A percentile compares a stretch with the other conserved stretches of the same genome.
phyloP scores from a whole-genome alignment of 1,140 invertebrate genomes.

The Yoshiicerus persimilis region DNA sequence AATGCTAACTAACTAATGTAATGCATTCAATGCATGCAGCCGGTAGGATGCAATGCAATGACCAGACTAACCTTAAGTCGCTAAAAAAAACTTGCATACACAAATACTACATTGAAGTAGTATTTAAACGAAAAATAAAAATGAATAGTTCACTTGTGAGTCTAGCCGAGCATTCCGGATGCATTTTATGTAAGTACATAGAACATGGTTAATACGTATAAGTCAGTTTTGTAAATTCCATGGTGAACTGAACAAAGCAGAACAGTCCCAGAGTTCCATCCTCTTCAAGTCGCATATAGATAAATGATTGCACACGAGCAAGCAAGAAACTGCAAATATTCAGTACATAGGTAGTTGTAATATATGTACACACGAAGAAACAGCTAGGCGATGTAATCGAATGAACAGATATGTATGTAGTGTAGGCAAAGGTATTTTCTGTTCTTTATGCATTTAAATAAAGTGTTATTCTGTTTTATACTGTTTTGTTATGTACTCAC shows the following conservation, averaged over 20 bases:
- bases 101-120: neutral
- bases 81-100: neutral
- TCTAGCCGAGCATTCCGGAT: neutral
- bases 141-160: neutral
- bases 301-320: conserved; percentile 13
- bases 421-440: neutral
- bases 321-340: neutral
- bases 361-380: neutral
- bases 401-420: neutral
- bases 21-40: neutral
- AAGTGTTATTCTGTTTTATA: neutral
- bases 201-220: neutral
- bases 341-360: neutral
- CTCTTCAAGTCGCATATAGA: conserved; percentile 11
- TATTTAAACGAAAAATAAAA: neutral
- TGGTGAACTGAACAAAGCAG: neutral
- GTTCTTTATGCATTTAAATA: neutral
- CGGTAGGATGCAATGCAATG: neutral
- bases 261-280: neutral
- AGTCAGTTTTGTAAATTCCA: neutral
- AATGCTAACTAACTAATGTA: neutral
- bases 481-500: neutral
- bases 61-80: neutral
- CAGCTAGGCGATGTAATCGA: neutral
- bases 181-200: neutral